Conservation (phyloP, 2,113 vertebrate genomes). For the Abramis brama region DNA sequence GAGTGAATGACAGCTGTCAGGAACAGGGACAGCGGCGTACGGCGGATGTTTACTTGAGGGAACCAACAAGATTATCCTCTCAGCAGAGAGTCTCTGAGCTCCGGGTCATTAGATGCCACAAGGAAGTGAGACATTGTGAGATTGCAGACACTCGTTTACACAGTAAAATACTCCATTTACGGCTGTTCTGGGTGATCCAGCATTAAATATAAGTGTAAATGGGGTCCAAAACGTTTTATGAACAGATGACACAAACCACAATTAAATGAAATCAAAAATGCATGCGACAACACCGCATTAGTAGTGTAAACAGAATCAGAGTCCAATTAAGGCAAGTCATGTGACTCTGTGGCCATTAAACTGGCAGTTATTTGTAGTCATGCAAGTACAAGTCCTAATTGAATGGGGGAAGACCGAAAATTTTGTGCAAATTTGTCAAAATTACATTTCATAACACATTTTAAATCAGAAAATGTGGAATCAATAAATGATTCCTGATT, state of each 20-base stretch:
- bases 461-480: not conserved
- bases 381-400: not conserved
- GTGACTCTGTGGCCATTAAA: not conserved
- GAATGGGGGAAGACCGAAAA: not conserved
- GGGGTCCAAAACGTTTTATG: not conserved
- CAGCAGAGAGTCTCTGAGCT: conserved; percentile 39
- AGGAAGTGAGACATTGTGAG: conserved; percentile 34
- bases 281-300: not conserved
- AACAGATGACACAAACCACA: not conserved
- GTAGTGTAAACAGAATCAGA: not conserved
- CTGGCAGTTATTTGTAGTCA: not conserved
- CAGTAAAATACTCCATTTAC: not conserved
- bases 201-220: not conserved
- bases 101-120: conserved; percentile 52
- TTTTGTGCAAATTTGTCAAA: not conserved
- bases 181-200: not conserved
- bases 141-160: conserved; percentile 28
- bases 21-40: conserved; percentile 3
- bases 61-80: conserved; percentile 55
- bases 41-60: conserved; percentile 52
- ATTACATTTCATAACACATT: not conserved
- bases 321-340: not conserved
- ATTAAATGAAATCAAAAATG: not conserved
- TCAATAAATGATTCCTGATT: not conserved
- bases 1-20: conserved; percentile 47